Conservation (phyloP, 2,888 invertebrate genomes). For the Epistrophe eligans region DNA sequence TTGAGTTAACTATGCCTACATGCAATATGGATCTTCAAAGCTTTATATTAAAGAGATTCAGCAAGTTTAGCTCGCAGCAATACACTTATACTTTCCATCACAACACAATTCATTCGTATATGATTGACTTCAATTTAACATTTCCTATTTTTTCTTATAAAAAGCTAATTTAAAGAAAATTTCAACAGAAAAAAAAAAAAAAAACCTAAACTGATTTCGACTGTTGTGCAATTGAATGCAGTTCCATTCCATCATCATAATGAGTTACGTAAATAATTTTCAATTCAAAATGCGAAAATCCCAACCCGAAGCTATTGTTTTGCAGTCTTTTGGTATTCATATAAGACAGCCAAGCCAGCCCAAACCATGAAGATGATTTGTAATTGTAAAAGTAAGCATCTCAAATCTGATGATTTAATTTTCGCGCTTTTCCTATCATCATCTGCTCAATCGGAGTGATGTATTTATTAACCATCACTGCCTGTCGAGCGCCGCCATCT, state of each 20-base stretch:
- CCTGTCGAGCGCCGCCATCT: neutral
- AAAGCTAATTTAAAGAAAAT: conserved; percentile 15
- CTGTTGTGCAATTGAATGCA: conserved; percentile 61
- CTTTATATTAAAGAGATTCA: neutral
- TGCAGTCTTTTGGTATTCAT: conserved; percentile 20
- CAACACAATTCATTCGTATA: conserved; percentile 17
- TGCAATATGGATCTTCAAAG: neutral
- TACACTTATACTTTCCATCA: conserved; percentile 22
- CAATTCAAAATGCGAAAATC: conserved; percentile 53
- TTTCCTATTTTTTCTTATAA: conserved; percentile 11
- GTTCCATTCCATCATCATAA: conserved; percentile 64
- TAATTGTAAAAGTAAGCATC: conserved; percentile 63
- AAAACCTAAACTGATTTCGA: conserved; percentile 44
- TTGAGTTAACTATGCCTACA: no score
- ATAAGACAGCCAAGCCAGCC: neutral
- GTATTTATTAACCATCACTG: conserved; percentile 19
- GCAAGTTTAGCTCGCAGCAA: conserved; percentile 4
- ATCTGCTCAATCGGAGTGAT: conserved; percentile 29
- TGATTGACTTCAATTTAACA: conserved; percentile 29
- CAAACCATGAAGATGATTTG: neutral
- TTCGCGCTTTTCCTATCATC: conserved; percentile 74
- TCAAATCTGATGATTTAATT: conserved; percentile 68
- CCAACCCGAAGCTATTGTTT: conserved; percentile 65
- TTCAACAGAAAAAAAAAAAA: neutral
- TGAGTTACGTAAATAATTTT: conserved; percentile 60